phyloP scores from a whole-genome alignment of 2,797 vertebrate genomes.

The Malacoraja senta region DNA sequence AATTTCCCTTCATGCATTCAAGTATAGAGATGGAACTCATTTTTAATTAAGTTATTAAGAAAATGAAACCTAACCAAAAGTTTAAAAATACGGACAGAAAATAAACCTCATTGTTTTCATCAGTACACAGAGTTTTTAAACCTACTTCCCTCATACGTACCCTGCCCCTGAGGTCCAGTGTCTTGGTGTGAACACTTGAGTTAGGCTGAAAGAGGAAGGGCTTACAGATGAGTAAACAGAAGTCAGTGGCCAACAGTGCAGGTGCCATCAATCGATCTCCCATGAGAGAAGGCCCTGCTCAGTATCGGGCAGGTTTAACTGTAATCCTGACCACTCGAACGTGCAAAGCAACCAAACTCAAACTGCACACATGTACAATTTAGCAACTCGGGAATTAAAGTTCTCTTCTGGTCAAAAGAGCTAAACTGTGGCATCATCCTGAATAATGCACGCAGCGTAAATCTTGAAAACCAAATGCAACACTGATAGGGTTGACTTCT shows the following conservation, averaged over 20 bases:
- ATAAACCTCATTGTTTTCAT: constrained; percentile 31
- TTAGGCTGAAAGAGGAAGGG: neutral
- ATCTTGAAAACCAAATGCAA: neutral
- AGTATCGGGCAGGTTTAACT: constrained; percentile 12
- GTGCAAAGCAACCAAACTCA: constrained; percentile 30
- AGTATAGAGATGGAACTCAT: neutral
- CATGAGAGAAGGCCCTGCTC: neutral
- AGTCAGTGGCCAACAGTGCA: neutral
- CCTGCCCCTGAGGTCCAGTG: constrained; percentile 1
- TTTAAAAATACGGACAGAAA: neutral
- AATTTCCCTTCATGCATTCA: neutral
- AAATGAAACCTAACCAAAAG: constrained; percentile 19
- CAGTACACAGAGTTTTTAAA: neutral
- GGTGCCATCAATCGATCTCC: constrained; percentile 13
- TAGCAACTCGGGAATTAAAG: neutral
- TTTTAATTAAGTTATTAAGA: neutral
- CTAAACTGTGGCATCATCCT: neutral
- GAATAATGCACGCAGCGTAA: neutral
- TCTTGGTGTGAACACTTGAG: neutral
- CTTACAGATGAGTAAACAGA: constrained; percentile 27
- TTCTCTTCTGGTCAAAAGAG: neutral
- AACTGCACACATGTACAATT: neutral
- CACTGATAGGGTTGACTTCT: neutral
- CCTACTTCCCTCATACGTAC: neutral
- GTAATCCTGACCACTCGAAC: constrained; percentile 32